Evolutionary conservation across 2,113 vertebrate genomes (phyloP), one percentile per base, ranked within the genome.

Genomic region (Cyanistes caeruleus): DNA sequence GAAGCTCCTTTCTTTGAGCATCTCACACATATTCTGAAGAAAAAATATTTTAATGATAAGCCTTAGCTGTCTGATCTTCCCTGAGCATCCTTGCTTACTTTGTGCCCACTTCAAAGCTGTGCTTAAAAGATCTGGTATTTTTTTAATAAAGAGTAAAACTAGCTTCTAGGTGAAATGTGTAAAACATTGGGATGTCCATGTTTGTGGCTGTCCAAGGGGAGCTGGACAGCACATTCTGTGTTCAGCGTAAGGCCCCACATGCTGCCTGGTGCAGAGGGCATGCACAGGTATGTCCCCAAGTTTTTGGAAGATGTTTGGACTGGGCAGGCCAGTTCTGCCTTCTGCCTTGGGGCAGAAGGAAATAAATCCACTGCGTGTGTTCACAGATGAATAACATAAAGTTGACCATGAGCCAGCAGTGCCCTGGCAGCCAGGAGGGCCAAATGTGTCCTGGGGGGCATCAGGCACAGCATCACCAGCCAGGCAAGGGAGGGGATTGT

Each of bases 371-470:
- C 48, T 87, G 15, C 13, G 23, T 35, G 10, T 67, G 33, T 51
- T 8, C 33, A 14, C 2, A 43, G 46, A 37, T n/a, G 39, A 55
- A 11, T 2, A 30, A 19, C 46, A 33, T 37, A 13, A 77, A 37
- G 37, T 4, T 68, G 14, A 27, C 4, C 0, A 22, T 52, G 44
- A 9, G 17, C 1, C 53, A 44, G 46, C 46, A 69, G 27, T 23
- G 63, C 46, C 53, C 37, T 52, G 63, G 46, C 63, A 77, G 53
- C 53, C 46, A 28, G 55, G 39, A 77, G 33, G 7, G 22, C 46
- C 63, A 44, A 2, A 0, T 0, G 0, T 69, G 62, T 52, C 33
- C 22, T 27, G 33, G 6, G 33, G 16, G 3, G 3, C 33, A 69
- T 28, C 74, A 53, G 39, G 48, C 15, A 5, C 73, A 62, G 55